Evolutionary conservation across 2,888 invertebrate species (phyloP).

Genomic region (Boloria euphrosyne): DNA sequence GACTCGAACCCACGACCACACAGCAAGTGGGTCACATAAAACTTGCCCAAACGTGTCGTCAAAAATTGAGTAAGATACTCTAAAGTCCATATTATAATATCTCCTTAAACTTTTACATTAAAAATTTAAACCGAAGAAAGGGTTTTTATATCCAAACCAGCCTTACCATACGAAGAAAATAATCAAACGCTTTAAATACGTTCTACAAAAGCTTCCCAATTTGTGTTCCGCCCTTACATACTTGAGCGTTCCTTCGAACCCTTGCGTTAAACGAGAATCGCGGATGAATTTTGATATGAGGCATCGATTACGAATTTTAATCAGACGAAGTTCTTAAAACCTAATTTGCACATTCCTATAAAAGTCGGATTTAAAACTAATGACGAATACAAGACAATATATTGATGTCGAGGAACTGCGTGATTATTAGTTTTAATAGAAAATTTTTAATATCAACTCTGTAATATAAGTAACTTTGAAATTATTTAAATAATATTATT

Average conservation of each 20-base stretch:
- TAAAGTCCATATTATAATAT: too few relatives aligned
- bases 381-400: too few relatives aligned
- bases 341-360: slow-evolving; percentile 43
- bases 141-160: neutral
- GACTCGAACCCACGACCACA: too few relatives aligned
- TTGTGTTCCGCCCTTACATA: slow-evolving; percentile 30
- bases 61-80: too few relatives aligned
- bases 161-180: slow-evolving; percentile 30
- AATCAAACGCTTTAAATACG: slow-evolving; percentile 34
- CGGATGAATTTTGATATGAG: slow-evolving; percentile 50
- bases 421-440: too few relatives aligned
- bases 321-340: slow-evolving; percentile 55
- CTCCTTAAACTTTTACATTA: neutral
- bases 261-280: slow-evolving; percentile 39
- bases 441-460: too few relatives aligned
- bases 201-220: slow-evolving; percentile 23
- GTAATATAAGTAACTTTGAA: too few relatives aligned
- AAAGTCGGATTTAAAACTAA: neutral
- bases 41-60: too few relatives aligned
- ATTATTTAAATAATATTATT: too few relatives aligned
- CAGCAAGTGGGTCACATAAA: too few relatives aligned
- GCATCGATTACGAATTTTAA: slow-evolving; percentile 66
- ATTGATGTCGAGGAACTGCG: too few relatives aligned
- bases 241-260: slow-evolving; percentile 31
- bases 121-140: too few relatives aligned